phyloP scores from a whole-genome alignment of 2,113 vertebrate species.

The Progne subis region DNA sequence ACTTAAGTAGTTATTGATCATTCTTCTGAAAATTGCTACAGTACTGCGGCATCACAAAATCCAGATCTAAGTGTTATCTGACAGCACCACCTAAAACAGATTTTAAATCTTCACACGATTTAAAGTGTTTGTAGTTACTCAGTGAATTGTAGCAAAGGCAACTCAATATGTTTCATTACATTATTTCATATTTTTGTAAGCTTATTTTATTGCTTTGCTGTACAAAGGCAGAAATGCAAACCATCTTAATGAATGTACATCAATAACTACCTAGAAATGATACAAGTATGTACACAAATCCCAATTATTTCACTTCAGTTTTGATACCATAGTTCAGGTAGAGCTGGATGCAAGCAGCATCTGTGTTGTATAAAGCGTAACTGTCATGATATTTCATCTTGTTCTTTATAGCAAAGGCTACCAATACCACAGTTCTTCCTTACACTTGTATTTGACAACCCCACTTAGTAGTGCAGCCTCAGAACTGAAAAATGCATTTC shows the following conservation, averaged over 20 bases:
- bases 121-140: not conserved
- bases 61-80: not conserved
- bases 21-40: not conserved
- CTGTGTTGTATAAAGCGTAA: not conserved
- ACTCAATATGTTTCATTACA: not conserved
- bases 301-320: not conserved
- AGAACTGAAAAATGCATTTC: slow-evolving; percentile 56
- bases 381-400: not conserved
- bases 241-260: slow-evolving; percentile 1
- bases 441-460: not conserved
- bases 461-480: not conserved
- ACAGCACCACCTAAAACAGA: not conserved
- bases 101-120: not conserved
- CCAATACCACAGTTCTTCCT: not conserved
- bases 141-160: not conserved
- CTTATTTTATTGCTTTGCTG: slow-evolving; percentile 53
- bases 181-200: not conserved
- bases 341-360: slow-evolving; percentile 30
- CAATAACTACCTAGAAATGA: not conserved
- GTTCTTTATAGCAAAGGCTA: not conserved
- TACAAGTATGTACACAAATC: slow-evolving; percentile 37
- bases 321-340: not conserved
- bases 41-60: not conserved
- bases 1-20: not conserved
- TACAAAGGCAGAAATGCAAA: slow-evolving; percentile 51